Base-by-base conservation (phyloP, 2,797 vertebrate genomes). In the Anguilla anguilla region DNA sequence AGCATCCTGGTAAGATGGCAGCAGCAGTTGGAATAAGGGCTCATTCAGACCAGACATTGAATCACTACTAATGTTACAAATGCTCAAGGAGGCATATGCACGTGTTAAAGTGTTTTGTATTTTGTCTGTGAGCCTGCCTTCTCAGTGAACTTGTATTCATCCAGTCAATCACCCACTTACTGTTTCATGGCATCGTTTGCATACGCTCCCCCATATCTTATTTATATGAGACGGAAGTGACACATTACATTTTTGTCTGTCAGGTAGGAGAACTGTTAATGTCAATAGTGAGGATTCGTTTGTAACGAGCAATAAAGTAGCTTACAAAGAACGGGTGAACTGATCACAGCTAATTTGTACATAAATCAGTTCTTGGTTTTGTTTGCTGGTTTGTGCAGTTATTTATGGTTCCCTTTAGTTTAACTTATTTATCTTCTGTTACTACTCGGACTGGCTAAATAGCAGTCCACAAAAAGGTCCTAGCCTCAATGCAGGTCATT, bases 1-100 rank as follows among this genome's bases (percentile, higher is more conserved):
- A 85, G 83, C 83, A 85, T 85, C 83, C 55, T 84, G 83, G 31
- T 57, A 85, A 85, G 83, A 85, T 61, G 19, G 83, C 83, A 57
- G 83, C 83, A 85, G 83, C 83, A 85, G 61, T 74, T 81, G 77
- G 77, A 49, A n/a, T 49, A 25, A n/a, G 46, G 77, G 77, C 77
- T 81, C 39, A 49, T 81, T 81, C 77, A 49, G 1, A 81, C 77
- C 77, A 81, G 77, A 81, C 46, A 49, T 81, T 25, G n/a, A 6
- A 49, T 51, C 43, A 10, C 77, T n/a, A 49, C 74, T 2, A 25
- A 81, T 51, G 77, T 43, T 81, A 51, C 43, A 19, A 81, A 49
- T 25, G 77, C 74, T 19, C 74, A 19, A 35, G 31, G 2, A 46
- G 35, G 74, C 31, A 43, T 6, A 43, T 5, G 31, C 31, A 19